Base-by-base conservation (phyloP, 2,888 invertebrate genomes). In the Cordilura impudica region DNA sequence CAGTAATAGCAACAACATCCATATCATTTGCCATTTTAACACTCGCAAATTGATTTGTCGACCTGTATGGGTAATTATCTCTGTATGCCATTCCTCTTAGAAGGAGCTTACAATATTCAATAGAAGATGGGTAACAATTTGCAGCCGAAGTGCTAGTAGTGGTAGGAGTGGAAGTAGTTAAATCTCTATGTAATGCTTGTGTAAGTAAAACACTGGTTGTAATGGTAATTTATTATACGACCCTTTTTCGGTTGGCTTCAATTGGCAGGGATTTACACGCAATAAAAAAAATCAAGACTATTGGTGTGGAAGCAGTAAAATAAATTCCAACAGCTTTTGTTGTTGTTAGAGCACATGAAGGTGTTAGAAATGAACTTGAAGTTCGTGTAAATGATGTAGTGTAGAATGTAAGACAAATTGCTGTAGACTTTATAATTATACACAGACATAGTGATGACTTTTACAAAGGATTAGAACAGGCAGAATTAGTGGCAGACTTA, bases 21-120 rank as follows among this genome's bases (percentile, higher is more conserved):
- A n/a, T n/a, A 45, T 51, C 26, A 70, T 66, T 77, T 77, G 66
- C 63, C 65, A 73, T 70, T 65, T 73, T 58, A 70, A 65, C 58
- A 70, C 58, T 61, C 23, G 65, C 49, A 70, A 78, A 78, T 78
- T 78, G 70, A 72, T 78, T 78, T 78, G 70, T 74, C 60, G 78
- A 70, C 74, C 78, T 73, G 69, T 70, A 65, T 61, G 45, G 47
- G 39, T 66, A 78, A 74, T 74, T 78, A 78, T 70, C 69, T 47
- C 18, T 31, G 45, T 78, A 31, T 26, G 53, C 26, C 58, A 63
- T 39, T 10, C 16, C 51, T 60, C 16, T n/a, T 45, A n/a, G 21
- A 8, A 14, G 49, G 5, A 14, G n/a, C n/a, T n/a, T n/a, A n/a
- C n/a, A n/a, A n/a, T n/a, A n/a, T n/a, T n/a, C n/a, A n/a, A n/a